Percentiles rank a stretch among this genome's conserved stretches.
Evolutionary conservation across 2,888 invertebrate genomes (phyloP).

Genomic region (Thymelicus sylvestris): DNA sequence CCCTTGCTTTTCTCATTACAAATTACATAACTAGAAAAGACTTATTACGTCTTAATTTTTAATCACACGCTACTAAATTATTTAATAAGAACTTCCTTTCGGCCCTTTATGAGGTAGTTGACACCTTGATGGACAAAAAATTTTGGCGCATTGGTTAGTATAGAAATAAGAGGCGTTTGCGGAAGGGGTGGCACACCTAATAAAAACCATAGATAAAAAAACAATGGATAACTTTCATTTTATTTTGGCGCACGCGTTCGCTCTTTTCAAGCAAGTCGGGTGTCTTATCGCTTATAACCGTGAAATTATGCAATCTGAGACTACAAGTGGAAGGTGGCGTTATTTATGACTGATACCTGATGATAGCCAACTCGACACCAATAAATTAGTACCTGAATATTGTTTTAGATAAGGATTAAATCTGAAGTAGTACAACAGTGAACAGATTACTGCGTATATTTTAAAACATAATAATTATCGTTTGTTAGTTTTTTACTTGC

Average conservation of each 20-base stretch:
- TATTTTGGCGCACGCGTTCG: slow-evolving; percentile 3
- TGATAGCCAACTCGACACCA: slow-evolving; percentile 21
- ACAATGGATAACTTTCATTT: neutral
- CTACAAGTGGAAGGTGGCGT: slow-evolving; percentile 22
- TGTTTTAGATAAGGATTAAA: slow-evolving; percentile 25
- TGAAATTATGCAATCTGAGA: slow-evolving; percentile 26
- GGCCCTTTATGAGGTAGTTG: slow-evolving; percentile 65
- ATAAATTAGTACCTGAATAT: slow-evolving; percentile 13
- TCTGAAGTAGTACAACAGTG: neutral
- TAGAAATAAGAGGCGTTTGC: slow-evolving; percentile 42
- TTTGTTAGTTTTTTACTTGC: too few relatives aligned
- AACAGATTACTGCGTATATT: too few relatives aligned
- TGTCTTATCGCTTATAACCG: slow-evolving; percentile 34
- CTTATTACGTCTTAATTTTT: slow-evolving; percentile 69
- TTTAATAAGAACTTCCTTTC: slow-evolving; percentile 55
- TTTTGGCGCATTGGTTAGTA: slow-evolving; percentile 49
- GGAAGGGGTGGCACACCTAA: slow-evolving; percentile 29
- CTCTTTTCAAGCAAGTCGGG: neutral
- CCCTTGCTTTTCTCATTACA: slow-evolving; percentile 54
- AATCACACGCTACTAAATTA: slow-evolving; percentile 66
- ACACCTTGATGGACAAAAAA: slow-evolving; percentile 73
- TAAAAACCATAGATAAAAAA: neutral
- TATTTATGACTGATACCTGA: slow-evolving; percentile 31
- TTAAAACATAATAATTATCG: too few relatives aligned
- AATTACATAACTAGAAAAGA: slow-evolving; percentile 56